Evolutionary conservation across 2,797 vertebrate genomes (phyloP).

Genomic region (Morelia viridis): DNA sequence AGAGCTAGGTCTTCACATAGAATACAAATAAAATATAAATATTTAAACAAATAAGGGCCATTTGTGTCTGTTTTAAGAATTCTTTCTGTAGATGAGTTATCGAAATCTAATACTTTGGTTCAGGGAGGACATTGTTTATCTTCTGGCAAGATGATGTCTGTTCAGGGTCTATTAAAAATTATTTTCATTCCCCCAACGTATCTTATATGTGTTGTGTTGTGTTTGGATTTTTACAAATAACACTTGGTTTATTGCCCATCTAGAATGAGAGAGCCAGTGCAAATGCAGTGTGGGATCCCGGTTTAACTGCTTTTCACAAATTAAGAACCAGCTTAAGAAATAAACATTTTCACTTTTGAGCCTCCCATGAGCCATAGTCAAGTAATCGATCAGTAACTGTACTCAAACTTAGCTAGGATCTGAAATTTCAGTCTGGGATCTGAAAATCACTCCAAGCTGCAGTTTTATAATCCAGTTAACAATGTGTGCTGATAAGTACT

Average conservation of each 20-base stretch:
- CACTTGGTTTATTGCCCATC: not conserved
- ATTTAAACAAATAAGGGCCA: not conserved
- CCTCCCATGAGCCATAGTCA: not conserved
- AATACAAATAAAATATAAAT: conserved; percentile 1
- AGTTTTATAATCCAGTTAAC: not conserved
- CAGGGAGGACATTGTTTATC: not conserved
- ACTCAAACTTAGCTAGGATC: not conserved
- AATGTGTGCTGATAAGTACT: not conserved
- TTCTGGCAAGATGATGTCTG: not conserved
- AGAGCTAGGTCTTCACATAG: not conserved
- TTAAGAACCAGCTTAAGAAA: not conserved
- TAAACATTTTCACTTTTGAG: not conserved
- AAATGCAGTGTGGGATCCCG: not conserved
- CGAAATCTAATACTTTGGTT: not conserved
- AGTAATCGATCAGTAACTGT: not conserved
- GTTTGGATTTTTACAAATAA: not conserved
- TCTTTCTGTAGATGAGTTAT: not conserved
- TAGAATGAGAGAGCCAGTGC: not conserved
- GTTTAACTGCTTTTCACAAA: not conserved
- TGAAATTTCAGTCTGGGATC: not conserved
- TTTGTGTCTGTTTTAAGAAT: not conserved
- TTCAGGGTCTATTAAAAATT: not conserved
- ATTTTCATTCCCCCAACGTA: not conserved
- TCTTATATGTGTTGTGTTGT: not conserved
- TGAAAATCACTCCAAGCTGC: not conserved